A percentile compares a stretch with the other conserved stretches of the same genome.
These are phyloP conservation scores for Tribolium freemani DNA, from an alignment of 2,888 invertebrate species.

Conservation along the genomic window DNA sequence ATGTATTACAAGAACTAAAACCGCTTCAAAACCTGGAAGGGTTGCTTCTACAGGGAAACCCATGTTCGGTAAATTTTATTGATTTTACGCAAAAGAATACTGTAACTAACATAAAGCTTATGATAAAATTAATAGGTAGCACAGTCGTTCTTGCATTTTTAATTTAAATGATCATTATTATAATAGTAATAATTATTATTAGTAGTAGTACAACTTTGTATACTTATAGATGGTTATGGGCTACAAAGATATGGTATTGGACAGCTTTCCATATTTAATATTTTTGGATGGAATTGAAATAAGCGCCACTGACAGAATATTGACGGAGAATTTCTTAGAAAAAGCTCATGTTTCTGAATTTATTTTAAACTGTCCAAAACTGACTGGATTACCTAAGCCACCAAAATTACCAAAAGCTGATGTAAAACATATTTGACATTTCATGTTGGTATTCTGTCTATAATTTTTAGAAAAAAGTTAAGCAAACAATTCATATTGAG, in stretches of 20 bases:
- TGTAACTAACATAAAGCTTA: too few species aligned
- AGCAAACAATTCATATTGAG: constrained; percentile 70
- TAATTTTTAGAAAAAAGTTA: constrained; percentile 55
- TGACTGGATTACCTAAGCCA: constrained; percentile 71
- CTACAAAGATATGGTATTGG: constrained; percentile 69
- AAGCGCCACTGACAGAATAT: constrained; percentile 58
- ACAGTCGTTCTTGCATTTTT: too few species aligned
- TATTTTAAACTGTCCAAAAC: constrained; percentile 69
- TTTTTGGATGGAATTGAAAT: constrained; percentile 72
- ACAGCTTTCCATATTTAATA: constrained; percentile 66
- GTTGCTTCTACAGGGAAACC: constrained; percentile 72
- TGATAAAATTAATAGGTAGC: neutral
- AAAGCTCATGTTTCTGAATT: constrained; percentile 68
- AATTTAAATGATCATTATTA: too few species aligned
- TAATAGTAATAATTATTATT: constrained; percentile 26
- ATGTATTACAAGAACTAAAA: constrained; percentile 65
- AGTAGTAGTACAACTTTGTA: neutral
- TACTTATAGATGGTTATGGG: constrained; percentile 67
- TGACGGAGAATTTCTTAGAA: constrained; percentile 51
- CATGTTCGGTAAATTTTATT: constrained; percentile 69
- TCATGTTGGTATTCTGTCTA: neutral
- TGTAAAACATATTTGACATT: constrained; percentile 47
- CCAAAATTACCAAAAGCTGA: constrained; percentile 72
- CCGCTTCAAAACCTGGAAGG: constrained; percentile 66
- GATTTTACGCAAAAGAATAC: neutral